These are phyloP conservation scores for Platyscapa corneri DNA, from an alignment of 1,140 invertebrate species.

Conservation along the genomic window DNA sequence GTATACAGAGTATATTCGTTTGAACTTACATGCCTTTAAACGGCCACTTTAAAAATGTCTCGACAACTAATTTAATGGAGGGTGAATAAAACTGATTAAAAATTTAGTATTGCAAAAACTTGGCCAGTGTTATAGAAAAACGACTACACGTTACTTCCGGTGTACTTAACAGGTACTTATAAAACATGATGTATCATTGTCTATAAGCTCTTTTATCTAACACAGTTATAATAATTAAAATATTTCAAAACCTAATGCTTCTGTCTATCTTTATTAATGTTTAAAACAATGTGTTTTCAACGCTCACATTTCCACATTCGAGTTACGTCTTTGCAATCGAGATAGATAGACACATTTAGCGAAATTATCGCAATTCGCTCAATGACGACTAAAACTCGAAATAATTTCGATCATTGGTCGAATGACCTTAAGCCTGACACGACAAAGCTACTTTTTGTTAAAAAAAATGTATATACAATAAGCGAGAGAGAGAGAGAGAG, in stretches of 20 bases:
- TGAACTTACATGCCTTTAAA: neutral
- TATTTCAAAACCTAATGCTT: too few species aligned
- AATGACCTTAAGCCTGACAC: neutral
- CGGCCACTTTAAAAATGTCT: too few species aligned
- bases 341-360: neutral
- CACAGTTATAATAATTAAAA: too few species aligned
- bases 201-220: neutral
- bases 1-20: neutral
- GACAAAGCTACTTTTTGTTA: neutral
- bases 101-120: neutral
- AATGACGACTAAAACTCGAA: neutral
- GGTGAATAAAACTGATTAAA: neutral
- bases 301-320: neutral
- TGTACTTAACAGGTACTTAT: neutral
- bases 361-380: neutral
- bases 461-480: neutral
- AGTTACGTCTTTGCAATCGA: neutral
- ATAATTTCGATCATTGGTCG: neutral
- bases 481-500: slow-evolving; percentile 9
- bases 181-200: neutral
- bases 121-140: neutral
- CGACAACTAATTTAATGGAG: neutral
- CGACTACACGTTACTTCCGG: neutral
- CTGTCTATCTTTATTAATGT: too few species aligned
- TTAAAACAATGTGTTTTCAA: neutral